A percentile compares a stretch with the other conserved stretches of the same genome.
Conservation (phyloP, 2,113 vertebrate genomes). For the Saguinus midas region DNA sequence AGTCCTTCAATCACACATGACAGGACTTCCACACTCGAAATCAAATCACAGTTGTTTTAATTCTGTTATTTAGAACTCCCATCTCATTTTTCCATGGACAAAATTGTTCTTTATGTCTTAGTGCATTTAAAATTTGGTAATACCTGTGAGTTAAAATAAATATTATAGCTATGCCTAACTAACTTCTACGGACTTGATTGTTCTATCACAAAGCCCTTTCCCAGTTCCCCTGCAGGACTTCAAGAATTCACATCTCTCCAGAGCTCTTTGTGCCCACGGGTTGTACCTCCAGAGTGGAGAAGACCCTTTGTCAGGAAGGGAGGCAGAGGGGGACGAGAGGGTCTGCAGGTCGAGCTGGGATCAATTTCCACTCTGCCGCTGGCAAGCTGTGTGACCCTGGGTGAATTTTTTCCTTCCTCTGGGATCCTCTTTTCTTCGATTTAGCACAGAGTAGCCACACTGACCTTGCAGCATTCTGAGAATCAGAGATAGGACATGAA, state of each 20-base stretch:
- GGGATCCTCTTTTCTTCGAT: neutral
- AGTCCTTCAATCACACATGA: neutral
- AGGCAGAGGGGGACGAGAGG: neutral
- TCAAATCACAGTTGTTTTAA: neutral
- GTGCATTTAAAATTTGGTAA: neutral
- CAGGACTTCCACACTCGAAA: neutral
- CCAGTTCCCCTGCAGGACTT: neutral
- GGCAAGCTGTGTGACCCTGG: neutral
- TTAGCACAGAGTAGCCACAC: neutral
- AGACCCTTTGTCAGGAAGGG: neutral
- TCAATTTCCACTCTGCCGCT: neutral
- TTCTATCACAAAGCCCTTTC: neutral
- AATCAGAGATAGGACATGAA: neutral
- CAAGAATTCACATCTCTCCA: neutral
- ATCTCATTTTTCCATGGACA: neutral
- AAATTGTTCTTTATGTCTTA: neutral
- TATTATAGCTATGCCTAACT: neutral
- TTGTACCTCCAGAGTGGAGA: neutral
- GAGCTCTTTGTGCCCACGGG: neutral
- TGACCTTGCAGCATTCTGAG: neutral
- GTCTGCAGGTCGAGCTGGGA: neutral
- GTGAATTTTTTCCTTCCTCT: neutral
- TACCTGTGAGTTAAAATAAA: neutral
- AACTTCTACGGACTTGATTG: neutral
- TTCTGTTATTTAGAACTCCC: neutral